Evolutionary conservation across 2,888 invertebrate genomes (phyloP).

Genomic region (Branchipolynoe longqiensis): DNA sequence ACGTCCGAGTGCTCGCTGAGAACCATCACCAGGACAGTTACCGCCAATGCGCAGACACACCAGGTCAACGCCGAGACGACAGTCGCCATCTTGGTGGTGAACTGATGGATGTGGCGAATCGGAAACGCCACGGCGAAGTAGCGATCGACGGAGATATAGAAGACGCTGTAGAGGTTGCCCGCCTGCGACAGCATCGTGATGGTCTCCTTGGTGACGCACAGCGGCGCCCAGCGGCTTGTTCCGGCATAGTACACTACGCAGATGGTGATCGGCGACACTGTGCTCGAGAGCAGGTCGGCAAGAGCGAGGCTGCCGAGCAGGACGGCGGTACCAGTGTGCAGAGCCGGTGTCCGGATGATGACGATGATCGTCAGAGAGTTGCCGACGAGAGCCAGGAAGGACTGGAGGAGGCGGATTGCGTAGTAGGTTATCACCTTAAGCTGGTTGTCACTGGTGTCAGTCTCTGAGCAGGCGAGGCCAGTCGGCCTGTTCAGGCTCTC

Average conservation of each 20-base stretch:
- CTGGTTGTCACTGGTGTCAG: neutral
- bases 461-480: too few species aligned
- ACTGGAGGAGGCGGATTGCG: constrained; percentile 1
- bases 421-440: constrained; percentile 18
- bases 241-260: neutral
- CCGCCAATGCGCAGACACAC: neutral
- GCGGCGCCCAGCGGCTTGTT: neutral
- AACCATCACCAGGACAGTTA: neutral
- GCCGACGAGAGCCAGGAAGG: neutral
- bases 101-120: neutral
- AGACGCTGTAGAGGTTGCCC: constrained; percentile 23
- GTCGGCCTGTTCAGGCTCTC: too few species aligned
- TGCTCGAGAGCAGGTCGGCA: constrained; percentile 22
- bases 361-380: constrained; percentile 34
- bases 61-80: neutral
- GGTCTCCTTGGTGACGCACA: constrained; percentile 1
- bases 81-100: neutral
- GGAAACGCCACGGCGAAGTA: constrained; percentile 6
- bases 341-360: neutral
- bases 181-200: neutral
- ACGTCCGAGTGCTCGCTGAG: neutral
- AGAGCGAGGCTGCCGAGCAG: constrained; percentile 19
- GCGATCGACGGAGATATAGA: constrained; percentile 28
- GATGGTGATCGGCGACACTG: constrained; percentile 6
- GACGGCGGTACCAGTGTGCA: constrained; percentile 13